Evolutionary conservation across 2,113 vertebrate species (phyloP), one percentile per base, ranked within the genome.

Genomic region (Oreochromis niloticus): DNA sequence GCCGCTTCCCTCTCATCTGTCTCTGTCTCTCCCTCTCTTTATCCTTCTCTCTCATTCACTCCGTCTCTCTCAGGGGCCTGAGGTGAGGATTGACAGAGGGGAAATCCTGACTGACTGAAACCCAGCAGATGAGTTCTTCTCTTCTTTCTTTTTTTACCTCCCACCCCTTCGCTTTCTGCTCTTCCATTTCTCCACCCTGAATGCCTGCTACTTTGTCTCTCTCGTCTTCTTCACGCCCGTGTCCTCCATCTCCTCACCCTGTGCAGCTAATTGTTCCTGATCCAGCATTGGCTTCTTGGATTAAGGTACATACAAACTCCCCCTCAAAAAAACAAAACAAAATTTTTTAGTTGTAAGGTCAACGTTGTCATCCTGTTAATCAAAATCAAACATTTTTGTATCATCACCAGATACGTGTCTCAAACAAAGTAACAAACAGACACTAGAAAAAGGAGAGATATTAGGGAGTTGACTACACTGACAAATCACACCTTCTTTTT

Each of bases 21-120:
- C 56, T 56, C 48, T 79, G 34, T 55, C 48, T 63, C 55, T 57
- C 80, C 43, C 46, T 50, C 50, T 82, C 71, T 82, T 80, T 50
- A 75, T 90, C 57, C 48, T 79, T 83, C 55, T 81, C 73, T 52
- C 78, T 86, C 81, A 56, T 80, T 87, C 82, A 50, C 89, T 87
- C 39, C 1, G 4, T 86, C 48, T 83, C 82, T 88, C 86, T 83
- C 84, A 88, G 83, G 59, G 66, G 57, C 66, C 87, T 2, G 80
- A 90, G 81, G 81, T 82, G 83, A 93, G 87, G 85, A 85, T 82
- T 86, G 88, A 90, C 83, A 17, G 80, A 88, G 52, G 86, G 86
- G 86, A 87, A 82, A 90, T 90, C 92, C 83, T 89, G 88, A 86
- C 85, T 91, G 87, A 89, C 85, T 89, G 66, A 86, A 85, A 54